Evolutionary conservation across 2,113 vertebrate genomes (phyloP).

Genomic region (Chitala chitala): DNA sequence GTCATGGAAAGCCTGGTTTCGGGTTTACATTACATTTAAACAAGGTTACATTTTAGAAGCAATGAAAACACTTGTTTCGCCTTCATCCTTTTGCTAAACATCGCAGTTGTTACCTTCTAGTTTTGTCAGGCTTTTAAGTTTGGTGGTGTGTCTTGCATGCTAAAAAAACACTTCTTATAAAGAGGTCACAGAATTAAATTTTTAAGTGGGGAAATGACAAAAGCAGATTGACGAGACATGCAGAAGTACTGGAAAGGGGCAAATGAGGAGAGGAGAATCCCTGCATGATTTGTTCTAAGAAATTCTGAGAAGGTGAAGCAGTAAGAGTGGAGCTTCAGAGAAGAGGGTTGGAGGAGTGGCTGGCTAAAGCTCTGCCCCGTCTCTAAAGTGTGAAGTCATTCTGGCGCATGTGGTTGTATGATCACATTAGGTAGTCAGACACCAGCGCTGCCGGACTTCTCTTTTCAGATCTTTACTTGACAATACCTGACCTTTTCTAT

Average conservation of each 20-base stretch:
- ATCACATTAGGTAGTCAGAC: not conserved
- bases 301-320: not conserved
- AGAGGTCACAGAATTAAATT: too few species aligned
- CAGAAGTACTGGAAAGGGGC: conserved; percentile 70
- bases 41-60: not conserved
- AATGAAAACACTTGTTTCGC: too few species aligned
- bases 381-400: not conserved
- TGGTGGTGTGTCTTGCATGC: too few species aligned
- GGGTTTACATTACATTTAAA: not conserved
- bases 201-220: too few species aligned
- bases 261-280: conserved; percentile 35
- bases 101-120: too few species aligned
- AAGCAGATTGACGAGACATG: too few species aligned
- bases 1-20: conserved; percentile 2
- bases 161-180: too few species aligned
- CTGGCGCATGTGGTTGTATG: not conserved
- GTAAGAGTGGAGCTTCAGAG: not conserved
- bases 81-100: too few species aligned
- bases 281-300: too few species aligned
- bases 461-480: not conserved
- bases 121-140: too few species aligned
- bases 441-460: not conserved
- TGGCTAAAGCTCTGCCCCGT: not conserved
- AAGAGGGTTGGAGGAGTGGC: not conserved
- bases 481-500: not conserved